phyloP scores from a whole-genome alignment of 1,140 invertebrate genomes.

The Episyrphus balteatus region DNA sequence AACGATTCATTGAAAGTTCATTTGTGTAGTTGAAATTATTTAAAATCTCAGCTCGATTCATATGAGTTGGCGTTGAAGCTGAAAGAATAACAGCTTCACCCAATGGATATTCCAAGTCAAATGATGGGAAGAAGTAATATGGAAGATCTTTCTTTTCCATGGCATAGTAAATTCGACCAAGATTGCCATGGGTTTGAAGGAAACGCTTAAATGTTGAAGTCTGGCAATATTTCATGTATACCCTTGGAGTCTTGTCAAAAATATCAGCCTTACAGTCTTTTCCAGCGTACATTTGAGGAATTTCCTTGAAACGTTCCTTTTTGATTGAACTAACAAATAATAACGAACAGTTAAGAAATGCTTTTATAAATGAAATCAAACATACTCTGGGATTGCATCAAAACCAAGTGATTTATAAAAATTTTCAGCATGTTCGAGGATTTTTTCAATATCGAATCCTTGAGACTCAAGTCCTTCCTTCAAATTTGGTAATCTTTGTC shows the following conservation, averaged over 20 bases:
- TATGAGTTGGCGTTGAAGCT: slow-evolving; percentile 46
- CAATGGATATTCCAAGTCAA: slow-evolving; percentile 56
- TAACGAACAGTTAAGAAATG: too few species aligned
- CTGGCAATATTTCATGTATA: slow-evolving; percentile 31
- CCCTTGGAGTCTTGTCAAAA: slow-evolving; percentile 28
- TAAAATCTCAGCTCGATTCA: slow-evolving; percentile 27
- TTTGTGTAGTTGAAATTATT: slow-evolving; percentile 17
- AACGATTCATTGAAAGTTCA: slow-evolving; percentile 28
- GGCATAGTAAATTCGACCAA: slow-evolving; percentile 63
- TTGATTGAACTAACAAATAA: slow-evolving; percentile 8
- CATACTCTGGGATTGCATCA: slow-evolving; percentile 10
- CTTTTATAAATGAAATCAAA: too few species aligned
- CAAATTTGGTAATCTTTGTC: slow-evolving; percentile 21
- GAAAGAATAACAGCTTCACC: slow-evolving; percentile 56
- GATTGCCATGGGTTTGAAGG: slow-evolving; percentile 58
- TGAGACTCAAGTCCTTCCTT: slow-evolving; percentile 17
- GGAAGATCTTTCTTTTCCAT: slow-evolving; percentile 55
- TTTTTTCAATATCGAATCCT: slow-evolving; percentile 14
- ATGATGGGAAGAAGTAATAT: slow-evolving; percentile 39
- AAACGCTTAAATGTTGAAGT: slow-evolving; percentile 25
- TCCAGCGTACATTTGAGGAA: slow-evolving; percentile 13
- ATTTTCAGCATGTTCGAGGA: slow-evolving; percentile 22
- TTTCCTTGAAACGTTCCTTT: slow-evolving; percentile 22
- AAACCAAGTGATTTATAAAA: slow-evolving; percentile 30
- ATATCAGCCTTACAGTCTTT: slow-evolving; percentile 24